Base-by-base conservation (phyloP, 2,797 vertebrate species). In the Alcedo quadribrachys region DNA sequence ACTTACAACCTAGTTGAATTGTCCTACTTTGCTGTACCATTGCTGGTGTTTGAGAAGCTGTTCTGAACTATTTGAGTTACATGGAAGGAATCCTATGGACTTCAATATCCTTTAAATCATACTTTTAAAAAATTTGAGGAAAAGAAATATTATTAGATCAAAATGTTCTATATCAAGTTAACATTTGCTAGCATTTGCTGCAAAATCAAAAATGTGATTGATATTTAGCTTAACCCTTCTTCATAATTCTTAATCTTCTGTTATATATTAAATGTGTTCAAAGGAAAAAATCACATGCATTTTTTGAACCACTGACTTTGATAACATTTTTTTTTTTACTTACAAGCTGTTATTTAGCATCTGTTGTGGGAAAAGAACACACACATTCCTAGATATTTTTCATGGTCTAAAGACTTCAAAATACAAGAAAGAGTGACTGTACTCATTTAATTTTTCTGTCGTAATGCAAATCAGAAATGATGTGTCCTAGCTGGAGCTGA, bases 311-410 rank as follows among this genome's bases (percentile, higher is more conserved):
- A 82, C 83, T 94, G 94, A 95, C 96, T 96, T 96, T 95, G 94
- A 95, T 93, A 95, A 71, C 62, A 17, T 60, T 94, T 95, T 91
- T 40, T 40, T 60, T 94, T 92, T 94, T 40, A 75, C 81, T 94
- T 97, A 68, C 95, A 97, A 96, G 93, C 94, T 96, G 95, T 94
- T 96, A 94, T 96, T 96, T 94, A 94, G 89, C 94, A 96, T 97
- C 95, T 96, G 95, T 94, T 94, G 95, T 95, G 95, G 89, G 92
- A 96, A 97, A 70, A 70, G 83, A 94, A 94, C 92, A 91, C 91
- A 93, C 90, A 85, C 83, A 94, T 81, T 94, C 89, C 58, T 89
- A 90, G 87, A 87, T 93, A 86, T 89, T 93, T 93, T 91, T 92
- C 74, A 81, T 95, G 91, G 81, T 91, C 74, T 93, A 84, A 90